Base-by-base conservation (phyloP, 2,888 invertebrate genomes). In the Kuschelorhynchus macadamiae region DNA sequence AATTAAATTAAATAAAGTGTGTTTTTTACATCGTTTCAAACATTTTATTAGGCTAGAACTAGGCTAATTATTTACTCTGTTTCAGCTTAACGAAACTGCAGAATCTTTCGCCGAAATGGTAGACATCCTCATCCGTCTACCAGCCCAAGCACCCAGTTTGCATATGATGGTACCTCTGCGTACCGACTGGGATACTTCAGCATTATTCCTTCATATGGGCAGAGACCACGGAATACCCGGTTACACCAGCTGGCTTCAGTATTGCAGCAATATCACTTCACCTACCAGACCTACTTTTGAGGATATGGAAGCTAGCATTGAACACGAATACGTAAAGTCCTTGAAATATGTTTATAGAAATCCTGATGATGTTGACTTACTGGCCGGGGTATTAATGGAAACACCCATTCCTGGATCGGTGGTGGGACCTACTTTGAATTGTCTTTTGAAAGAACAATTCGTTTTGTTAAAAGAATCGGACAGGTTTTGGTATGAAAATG, bases 401-500 rank as follows among this genome's bases (percentile, higher is more conserved):
- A 88, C 88, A 57, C 91, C 95, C 0, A 87, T 88, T 0, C 88
- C 91, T 0, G 75, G 95, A 1, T 92, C 94, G 0, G 88, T 94
- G 0, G 90, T 97, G 3, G 97, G 97, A 1, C 92, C 93, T 0
- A 96, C 96, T 0, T 90, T 96, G 55, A 91, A 91, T n/a, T 97
- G 97, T 77, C 86, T 97, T 4, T 80, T 97, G 8, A 92, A 91
- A 20, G 82, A 90, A 60, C 97, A 97, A 82, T 96, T 97, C 81
- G 88, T 89, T 32, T 89, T 91, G 71, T 84, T 95, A 4, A 90
- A 95, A 77, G 90, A 91, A 76, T 93, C 95, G 55, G 97, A 97
- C 85, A 87, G 97, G 33, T 97, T 96, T 82, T 97, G 96, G 96
- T 97, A 96, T 79, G 97, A 97, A 82, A 96, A 96, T 80, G 96